Conservation (phyloP, 1,140 invertebrate genomes). For the Parapsyche elsis region DNA sequence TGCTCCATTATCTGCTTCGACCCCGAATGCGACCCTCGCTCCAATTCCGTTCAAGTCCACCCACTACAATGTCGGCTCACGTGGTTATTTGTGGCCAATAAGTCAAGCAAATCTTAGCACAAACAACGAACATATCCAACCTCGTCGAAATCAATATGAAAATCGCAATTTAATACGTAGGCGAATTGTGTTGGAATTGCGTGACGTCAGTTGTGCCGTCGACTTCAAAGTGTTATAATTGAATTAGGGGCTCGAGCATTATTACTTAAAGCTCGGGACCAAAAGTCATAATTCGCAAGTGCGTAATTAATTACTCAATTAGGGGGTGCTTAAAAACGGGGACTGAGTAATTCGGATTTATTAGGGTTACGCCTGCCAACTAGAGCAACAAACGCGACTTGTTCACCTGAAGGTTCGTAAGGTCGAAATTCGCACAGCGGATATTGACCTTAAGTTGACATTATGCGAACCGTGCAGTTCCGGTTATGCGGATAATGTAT, state of each 20-base stretch:
- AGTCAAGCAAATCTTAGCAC: no score
- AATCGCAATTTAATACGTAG: no score
- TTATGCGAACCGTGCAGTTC: slow-evolving; percentile 7
- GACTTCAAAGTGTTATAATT: slow-evolving; percentile 14
- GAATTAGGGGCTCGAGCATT: slow-evolving; percentile 18
- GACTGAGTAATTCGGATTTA: slow-evolving; percentile 18
- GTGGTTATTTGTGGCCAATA: no score
- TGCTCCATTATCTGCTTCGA: slow-evolving; percentile 41
- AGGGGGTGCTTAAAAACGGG: slow-evolving; percentile 24
- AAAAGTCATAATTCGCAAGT: slow-evolving; percentile 29
- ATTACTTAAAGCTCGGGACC: slow-evolving; percentile 1
- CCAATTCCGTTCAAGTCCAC: no score
- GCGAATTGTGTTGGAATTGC: no score
- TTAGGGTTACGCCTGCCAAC: slow-evolving; percentile 16
- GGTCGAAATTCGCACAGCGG: slow-evolving; percentile 3
- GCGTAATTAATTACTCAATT: slow-evolving; percentile 33
- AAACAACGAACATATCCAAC: no score
- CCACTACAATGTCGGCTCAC: no score
- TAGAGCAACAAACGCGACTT: neutral
- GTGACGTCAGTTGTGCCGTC: neutral
- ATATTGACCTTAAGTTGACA: slow-evolving; percentile 26
- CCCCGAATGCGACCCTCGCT: neutral
- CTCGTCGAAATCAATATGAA: no score
- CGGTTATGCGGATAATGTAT: slow-evolving; percentile 3
- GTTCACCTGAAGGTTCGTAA: neutral